phyloP scores from a whole-genome alignment of 37 sponge, comb jelly and placozoan genomes.

The Chondrosia reniformis region DNA sequence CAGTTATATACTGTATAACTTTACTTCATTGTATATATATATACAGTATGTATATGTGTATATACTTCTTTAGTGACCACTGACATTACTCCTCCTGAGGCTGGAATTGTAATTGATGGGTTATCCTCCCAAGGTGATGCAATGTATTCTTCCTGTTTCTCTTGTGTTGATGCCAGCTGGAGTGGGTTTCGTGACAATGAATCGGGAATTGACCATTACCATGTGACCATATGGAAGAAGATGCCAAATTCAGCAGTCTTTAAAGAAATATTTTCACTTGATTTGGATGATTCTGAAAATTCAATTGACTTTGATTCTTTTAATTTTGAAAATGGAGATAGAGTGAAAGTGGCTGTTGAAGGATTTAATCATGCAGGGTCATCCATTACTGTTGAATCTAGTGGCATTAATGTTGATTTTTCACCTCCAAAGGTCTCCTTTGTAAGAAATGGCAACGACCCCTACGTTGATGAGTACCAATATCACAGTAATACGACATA shows the following conservation, averaged over 20 bases:
- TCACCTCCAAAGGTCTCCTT: slow-evolving; percentile 50
- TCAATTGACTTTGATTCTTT: slow-evolving; percentile 25
- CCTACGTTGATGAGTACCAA: neutral
- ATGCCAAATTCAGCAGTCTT: neutral
- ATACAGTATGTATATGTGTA: neutral
- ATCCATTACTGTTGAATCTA: slow-evolving; percentile 19
- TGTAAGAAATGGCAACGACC: slow-evolving; percentile 36
- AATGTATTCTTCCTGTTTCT: slow-evolving; percentile 42
- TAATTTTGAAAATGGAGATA: slow-evolving; percentile 49
- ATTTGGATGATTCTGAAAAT: neutral
- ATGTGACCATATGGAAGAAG: slow-evolving; percentile 21
- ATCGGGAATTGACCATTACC: slow-evolving; percentile 64
- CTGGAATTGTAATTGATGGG: slow-evolving; percentile 58
- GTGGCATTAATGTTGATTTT: slow-evolving; percentile 43
- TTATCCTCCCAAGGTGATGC: neutral
- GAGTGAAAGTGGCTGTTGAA: slow-evolving; percentile 26
- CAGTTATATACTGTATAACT: neutral
- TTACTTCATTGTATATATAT: neutral
- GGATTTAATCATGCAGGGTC: slow-evolving; percentile 58
- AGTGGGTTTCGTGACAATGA: slow-evolving; percentile 55
- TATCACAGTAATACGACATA: slow-evolving; percentile 17
- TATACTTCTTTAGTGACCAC: slow-evolving; percentile 40
- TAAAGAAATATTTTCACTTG: neutral
- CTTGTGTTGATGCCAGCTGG: slow-evolving; percentile 52
- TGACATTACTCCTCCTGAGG: slow-evolving; percentile 57